A percentile compares a stretch with the other conserved stretches of the same genome.
phyloP scores from a whole-genome alignment of 1,140 invertebrate genomes.

The Agrilus planipennis region DNA sequence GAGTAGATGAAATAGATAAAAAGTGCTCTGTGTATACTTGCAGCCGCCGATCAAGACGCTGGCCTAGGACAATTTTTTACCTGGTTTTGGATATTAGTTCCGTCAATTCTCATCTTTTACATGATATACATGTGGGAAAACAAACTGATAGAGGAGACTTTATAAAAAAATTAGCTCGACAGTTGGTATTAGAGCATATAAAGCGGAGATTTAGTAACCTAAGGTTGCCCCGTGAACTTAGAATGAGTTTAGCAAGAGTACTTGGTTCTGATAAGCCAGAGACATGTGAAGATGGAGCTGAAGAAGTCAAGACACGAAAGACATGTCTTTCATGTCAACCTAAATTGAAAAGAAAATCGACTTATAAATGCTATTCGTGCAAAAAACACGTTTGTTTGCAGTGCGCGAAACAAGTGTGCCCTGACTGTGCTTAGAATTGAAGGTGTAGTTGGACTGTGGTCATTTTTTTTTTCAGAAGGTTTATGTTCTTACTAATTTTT shows the following conservation, averaged over 20 bases:
- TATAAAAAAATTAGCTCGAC: background rate
- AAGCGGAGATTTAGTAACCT: background rate
- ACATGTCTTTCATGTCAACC: background rate
- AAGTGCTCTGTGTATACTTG: background rate
- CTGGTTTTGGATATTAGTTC: slow-evolving; percentile 19
- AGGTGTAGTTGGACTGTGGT: no score
- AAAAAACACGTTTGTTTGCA: slow-evolving; percentile 1
- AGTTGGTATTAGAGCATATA: background rate
- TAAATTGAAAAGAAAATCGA: background rate
- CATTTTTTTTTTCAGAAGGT: no score
- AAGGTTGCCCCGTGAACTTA: background rate
- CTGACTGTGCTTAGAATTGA: background rate
- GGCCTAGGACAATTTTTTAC: slow-evolving; percentile 19
- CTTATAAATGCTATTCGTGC: background rate
- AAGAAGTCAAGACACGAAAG: background rate
- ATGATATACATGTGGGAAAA: background rate
- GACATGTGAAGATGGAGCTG: background rate
- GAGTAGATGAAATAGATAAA: slow-evolving; percentile 5
- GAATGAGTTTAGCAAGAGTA: background rate
- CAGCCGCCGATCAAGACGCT: slow-evolving; percentile 1
- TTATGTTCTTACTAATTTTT: no score
- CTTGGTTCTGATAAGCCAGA: background rate
- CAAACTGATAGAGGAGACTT: background rate
- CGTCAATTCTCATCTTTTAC: slow-evolving; percentile 11
- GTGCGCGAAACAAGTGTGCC: background rate